phyloP scores from a whole-genome alignment of 2,888 invertebrate genomes.

The Drosophila infuscata region DNA sequence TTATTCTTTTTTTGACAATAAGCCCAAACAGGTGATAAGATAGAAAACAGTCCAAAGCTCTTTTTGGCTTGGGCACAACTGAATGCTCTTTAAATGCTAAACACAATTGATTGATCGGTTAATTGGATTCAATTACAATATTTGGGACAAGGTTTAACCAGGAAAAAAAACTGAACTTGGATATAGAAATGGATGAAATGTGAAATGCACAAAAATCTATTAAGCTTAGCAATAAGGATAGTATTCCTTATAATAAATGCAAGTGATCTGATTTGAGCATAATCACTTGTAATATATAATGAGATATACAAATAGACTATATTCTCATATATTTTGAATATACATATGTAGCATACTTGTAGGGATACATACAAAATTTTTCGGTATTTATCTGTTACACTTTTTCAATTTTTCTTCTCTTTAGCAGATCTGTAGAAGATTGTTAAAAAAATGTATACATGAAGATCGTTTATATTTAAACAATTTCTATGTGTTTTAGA shows the following conservation, averaged over 20 bases:
- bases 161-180: neutral
- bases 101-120: constrained; percentile 16
- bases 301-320: accelerated
- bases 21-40: constrained; percentile 46
- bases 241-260: neutral
- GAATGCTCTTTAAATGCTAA: constrained; percentile 35
- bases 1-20: constrained; percentile 28
- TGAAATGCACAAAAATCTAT: neutral
- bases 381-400: neutral
- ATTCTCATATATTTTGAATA: neutral
- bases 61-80: constrained; percentile 1
- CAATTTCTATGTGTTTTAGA: too few species aligned
- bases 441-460: neutral
- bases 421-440: neutral
- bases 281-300: neutral
- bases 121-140: neutral
- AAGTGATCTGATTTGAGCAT: neutral
- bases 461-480: too few species aligned
- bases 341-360: constrained; percentile 26
- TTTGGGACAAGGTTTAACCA: neutral
- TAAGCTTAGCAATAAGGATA: neutral
- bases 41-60: constrained; percentile 22
- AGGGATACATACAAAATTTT: neutral
- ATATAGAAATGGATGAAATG: neutral
- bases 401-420: neutral